Percentiles rank a stretch among this genome's conserved stretches.
phyloP scores from a whole-genome alignment of 2,113 vertebrate species.

The Oxygymnocypris stewartii region DNA sequence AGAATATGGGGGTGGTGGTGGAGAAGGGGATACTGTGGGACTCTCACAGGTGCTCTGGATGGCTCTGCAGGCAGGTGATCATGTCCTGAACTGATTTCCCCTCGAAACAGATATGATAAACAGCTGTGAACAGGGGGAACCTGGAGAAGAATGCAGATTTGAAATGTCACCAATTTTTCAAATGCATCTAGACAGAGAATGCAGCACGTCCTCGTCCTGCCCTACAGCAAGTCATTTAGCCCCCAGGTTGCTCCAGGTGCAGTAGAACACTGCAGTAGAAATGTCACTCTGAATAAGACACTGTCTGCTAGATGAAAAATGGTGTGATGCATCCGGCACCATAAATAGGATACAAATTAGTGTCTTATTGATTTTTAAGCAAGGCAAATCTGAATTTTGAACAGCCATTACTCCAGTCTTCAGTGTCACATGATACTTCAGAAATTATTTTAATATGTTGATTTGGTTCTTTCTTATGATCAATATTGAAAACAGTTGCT shows the following conservation, averaged over 20 bases:
- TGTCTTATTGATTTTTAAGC: neutral
- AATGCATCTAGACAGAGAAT: conserved; percentile 1
- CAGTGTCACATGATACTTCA: neutral
- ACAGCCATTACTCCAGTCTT: neutral
- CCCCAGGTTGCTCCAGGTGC: neutral
- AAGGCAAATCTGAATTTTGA: neutral
- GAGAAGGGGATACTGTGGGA: conserved; percentile 14
- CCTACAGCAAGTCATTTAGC: neutral
- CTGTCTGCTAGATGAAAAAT: neutral
- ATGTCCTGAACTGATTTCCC: conserved; percentile 80
- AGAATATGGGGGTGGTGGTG: neutral
- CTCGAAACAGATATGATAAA: conserved; percentile 88
- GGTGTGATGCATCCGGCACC: neutral
- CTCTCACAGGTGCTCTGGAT: conserved; percentile 81
- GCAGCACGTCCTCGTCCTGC: neutral
- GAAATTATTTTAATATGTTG: neutral
- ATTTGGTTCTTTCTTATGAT: neutral
- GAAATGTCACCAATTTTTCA: neutral
- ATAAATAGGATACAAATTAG: neutral
- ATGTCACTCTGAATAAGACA: neutral
- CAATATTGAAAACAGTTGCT: neutral
- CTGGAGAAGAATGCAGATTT: conserved; percentile 60
- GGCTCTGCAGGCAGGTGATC: conserved; percentile 84
- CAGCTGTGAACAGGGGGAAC: conserved; percentile 84
- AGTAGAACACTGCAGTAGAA: neutral